phyloP scores from a whole-genome alignment of 2,888 invertebrate species.

The Drosophila subquinaria region DNA sequence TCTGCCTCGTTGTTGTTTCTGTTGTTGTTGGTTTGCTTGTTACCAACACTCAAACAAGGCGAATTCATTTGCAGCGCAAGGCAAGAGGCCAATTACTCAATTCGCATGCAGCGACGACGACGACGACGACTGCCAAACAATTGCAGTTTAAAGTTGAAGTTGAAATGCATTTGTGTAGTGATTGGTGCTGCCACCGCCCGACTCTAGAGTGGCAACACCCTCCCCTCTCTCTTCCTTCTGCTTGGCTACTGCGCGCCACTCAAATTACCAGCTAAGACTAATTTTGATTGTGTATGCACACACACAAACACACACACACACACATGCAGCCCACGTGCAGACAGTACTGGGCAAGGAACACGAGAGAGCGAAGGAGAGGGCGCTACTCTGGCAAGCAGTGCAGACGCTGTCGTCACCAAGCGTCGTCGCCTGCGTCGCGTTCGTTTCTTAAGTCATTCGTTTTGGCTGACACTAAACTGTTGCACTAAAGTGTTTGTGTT shows the following conservation, averaged over 20 bases:
- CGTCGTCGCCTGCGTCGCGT: conserved; percentile 56
- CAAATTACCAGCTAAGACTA: conserved; percentile 62
- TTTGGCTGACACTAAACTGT: conserved; percentile 77
- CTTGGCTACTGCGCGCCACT: conserved; percentile 54
- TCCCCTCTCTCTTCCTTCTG: not conserved
- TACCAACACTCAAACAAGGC: conserved; percentile 43
- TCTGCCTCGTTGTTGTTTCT: conserved; percentile 8
- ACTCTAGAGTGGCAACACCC: conserved; percentile 1
- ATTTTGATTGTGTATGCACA: conserved; percentile 60
- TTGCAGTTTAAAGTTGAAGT: conserved; percentile 73
- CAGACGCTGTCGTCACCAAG: conserved; percentile 63
- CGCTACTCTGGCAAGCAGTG: conserved; percentile 19
- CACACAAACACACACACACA: conserved; percentile 34
- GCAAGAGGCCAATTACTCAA: conserved; percentile 73
- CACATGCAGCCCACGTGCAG: conserved; percentile 49
- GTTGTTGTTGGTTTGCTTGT: conserved; percentile 33
- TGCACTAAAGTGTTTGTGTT: conserved; percentile 70
- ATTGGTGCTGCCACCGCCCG: conserved; percentile 57
- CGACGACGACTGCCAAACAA: conserved; percentile 55
- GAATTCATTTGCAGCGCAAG: conserved; percentile 42
- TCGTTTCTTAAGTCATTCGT: conserved; percentile 80
- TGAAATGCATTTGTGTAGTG: conserved; percentile 58
- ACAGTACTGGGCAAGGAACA: not conserved
- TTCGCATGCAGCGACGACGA: conserved; percentile 46
- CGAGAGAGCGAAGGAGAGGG: not conserved